A percentile compares a stretch with the other conserved stretches of the same genome.
phyloP scores from a whole-genome alignment of 1,140 invertebrate species.

The Cyrtorhinus lividipennis region DNA sequence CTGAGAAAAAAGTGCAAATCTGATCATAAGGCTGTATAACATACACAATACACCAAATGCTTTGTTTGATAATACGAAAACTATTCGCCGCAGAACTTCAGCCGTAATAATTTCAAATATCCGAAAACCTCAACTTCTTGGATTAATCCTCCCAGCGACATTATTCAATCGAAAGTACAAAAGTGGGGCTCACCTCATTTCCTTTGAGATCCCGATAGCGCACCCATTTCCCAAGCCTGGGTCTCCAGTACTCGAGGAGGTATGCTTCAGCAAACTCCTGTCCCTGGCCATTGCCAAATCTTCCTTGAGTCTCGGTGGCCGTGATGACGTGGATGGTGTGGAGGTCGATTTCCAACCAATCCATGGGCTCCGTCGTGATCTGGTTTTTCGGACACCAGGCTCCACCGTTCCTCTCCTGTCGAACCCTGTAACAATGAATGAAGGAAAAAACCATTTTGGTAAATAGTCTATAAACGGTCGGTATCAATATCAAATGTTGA shows the following conservation, averaged over 20 bases:
- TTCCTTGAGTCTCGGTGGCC: conserved; percentile 66
- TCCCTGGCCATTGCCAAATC: conserved; percentile 72
- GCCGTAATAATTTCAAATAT: no score
- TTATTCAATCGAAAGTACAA: no score
- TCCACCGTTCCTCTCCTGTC: conserved; percentile 60
- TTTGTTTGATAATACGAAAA: no score
- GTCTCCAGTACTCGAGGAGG: conserved; percentile 62
- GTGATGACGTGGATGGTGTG: conserved; percentile 57
- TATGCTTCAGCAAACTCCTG: conserved; percentile 65
- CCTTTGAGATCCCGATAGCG: conserved; percentile 51
- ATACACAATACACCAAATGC: no score
- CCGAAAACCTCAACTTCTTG: no score
- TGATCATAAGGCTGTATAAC: no score
- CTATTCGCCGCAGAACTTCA: no score
- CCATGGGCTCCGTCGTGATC: conserved; percentile 51
- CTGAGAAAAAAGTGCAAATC: no score
- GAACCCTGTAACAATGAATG: conserved; percentile 44
- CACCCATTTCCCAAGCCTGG: conserved; percentile 52
- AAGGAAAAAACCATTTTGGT: conserved; percentile 29
- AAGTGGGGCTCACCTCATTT: conserved; percentile 53
- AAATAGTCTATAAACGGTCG: no score
- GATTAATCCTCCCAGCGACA: no score
- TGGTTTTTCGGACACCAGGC: conserved; percentile 71
- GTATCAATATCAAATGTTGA: no score
- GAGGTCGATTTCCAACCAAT: conserved; percentile 69